These are phyloP conservation scores for Athene cunicularia DNA, from an alignment of 2,113 vertebrate species.

Conservation along the genomic window DNA sequence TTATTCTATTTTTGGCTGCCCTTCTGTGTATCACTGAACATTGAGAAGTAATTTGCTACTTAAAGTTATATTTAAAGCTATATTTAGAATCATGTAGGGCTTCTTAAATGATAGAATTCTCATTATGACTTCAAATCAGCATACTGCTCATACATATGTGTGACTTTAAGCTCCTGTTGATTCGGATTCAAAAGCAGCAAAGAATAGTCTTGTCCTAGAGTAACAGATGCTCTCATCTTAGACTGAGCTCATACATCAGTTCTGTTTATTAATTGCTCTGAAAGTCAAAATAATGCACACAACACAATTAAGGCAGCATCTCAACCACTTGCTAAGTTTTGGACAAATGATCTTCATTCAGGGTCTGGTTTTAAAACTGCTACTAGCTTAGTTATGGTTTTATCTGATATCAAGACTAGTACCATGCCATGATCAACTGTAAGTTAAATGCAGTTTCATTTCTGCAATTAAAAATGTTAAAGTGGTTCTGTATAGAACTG, in stretches of 20 bases:
- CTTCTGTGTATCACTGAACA: background rate
- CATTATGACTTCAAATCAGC: background rate
- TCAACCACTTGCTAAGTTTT: background rate
- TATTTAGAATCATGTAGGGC: background rate
- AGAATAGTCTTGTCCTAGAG: background rate
- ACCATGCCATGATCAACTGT: background rate
- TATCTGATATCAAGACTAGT: background rate
- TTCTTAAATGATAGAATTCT: background rate
- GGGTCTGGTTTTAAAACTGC: background rate
- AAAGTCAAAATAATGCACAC: background rate
- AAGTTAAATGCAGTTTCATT: background rate
- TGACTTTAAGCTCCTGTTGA: background rate
- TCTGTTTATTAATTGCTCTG: background rate
- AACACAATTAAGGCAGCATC: background rate
- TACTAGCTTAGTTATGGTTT: background rate
- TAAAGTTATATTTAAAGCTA: background rate
- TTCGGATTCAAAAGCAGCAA: background rate
- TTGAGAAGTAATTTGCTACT: background rate
- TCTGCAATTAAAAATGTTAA: background rate
- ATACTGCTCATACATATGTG: background rate
- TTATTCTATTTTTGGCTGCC: background rate
- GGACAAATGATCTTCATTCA: background rate
- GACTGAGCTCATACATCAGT: background rate
- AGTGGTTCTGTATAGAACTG: no score
- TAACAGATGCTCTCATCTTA: background rate